These are phyloP conservation scores for Pangasius djambal DNA, from an alignment of 2,797 vertebrate genomes.

Conservation along the genomic window DNA sequence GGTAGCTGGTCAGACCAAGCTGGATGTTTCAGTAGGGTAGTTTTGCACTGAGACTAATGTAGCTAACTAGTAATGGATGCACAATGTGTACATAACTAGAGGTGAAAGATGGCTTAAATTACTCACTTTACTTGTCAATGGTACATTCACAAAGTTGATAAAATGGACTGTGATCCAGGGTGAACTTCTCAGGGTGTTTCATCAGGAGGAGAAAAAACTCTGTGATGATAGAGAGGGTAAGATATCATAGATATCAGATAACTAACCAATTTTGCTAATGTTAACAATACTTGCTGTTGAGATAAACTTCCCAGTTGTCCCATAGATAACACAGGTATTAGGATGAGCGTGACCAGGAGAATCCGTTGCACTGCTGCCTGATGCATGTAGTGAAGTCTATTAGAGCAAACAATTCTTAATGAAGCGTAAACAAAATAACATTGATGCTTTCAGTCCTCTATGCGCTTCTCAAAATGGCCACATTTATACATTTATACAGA, in stretches of 20 bases:
- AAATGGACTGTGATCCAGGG: neutral
- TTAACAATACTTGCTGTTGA: no score
- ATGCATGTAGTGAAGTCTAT: neutral
- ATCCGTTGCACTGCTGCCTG: neutral
- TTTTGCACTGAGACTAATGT: neutral
- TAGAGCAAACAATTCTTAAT: no score
- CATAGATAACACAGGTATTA: neutral
- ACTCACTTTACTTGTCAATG: neutral
- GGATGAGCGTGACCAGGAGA: neutral
- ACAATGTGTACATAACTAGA: neutral
- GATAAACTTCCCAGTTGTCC: no score
- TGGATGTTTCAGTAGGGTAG: neutral
- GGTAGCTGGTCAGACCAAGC: neutral
- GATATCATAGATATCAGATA: neutral
- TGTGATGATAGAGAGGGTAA: neutral
- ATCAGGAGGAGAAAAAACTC: neutral
- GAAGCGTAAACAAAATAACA: no score
- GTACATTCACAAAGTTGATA: neutral
- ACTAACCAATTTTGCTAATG: no score
- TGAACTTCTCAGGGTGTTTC: neutral
- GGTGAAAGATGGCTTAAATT: no score
- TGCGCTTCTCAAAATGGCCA: no score
- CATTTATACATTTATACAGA: no score
- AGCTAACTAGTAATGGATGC: neutral
- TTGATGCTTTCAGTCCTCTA: no score